Evolutionary conservation across 1,140 invertebrate genomes (phyloP), one percentile per base, ranked within the genome.

Genomic region (Hydropsyche tenuis): DNA sequence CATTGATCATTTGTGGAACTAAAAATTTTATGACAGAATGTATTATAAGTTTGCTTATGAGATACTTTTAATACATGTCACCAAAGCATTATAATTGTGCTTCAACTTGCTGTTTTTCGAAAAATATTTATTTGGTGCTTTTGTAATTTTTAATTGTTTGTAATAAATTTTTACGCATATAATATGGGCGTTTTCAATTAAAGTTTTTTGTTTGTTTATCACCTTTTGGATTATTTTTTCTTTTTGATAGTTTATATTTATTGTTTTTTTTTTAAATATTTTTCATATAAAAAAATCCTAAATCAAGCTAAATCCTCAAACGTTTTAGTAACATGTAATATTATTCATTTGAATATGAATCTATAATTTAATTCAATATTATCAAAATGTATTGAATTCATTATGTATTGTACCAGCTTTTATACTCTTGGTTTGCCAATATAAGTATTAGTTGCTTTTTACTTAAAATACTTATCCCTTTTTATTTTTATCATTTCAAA

Each of bases 341-440:
- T 53, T 53, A 53, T 53, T 53, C 22, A 46, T 46, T 46, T n/a
- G 14, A 46, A 53, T 53, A 9, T 18, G n/a, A n/a, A n/a, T n/a
- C n/a, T n/a, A n/a, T n/a, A n/a, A 20, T 53, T 53, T 20, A 53
- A n/a, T 3, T 53, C 51, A 53, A 20, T 53, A 20, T 53, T 20
- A n/a, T 18, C 16, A 9, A 53, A 53, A 1, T 20, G 5, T 9
- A 20, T 53, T 53, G 20, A 20, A 53, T n/a, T n/a, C n/a, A 53
- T 16, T 53, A 6, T 43, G n/a, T 20, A 53, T 53, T 53, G 51
- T 20, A 20, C 22, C 22, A 60, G 22, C 20, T 60, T 60, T 60
- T 27, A 60, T 25, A 60, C 22, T 25, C 56, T 60, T 80, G 56
- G 74, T 77, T 78, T 75, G 60, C 77, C 79, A 69, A 76, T 66